Evolutionary conservation across 2,888 invertebrate species (phyloP).

Genomic region (Drosophila flavopinicola): DNA sequence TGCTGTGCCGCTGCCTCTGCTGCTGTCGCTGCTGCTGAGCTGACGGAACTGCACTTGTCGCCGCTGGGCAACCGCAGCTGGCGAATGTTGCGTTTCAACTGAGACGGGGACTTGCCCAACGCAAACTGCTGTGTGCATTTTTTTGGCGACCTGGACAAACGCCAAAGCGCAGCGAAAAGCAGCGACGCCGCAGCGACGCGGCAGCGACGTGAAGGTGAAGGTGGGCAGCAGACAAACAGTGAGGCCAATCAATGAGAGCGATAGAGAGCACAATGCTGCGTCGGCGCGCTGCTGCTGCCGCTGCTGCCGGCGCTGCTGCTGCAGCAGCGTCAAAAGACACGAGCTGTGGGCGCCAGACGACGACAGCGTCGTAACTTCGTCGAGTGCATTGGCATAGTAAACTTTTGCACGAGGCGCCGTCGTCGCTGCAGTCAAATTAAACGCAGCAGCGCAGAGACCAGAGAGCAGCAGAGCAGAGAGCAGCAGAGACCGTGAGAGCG

Average conservation of each 20-base stretch:
- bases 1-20: conserved; percentile 21
- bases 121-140: conserved; percentile 80
- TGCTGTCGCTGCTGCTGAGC: conserved; percentile 9
- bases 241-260: conserved; percentile 57
- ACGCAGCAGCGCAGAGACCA: conserved; percentile 17
- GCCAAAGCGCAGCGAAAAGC: conserved; percentile 31
- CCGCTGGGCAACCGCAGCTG: conserved; percentile 81
- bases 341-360: conserved; percentile 60
- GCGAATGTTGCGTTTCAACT: conserved; percentile 84
- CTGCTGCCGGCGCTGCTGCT: conserved; percentile 23
- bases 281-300: conserved; percentile 56
- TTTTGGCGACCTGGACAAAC: conserved; percentile 40
- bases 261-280: conserved; percentile 47
- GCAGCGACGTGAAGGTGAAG: conserved; percentile 61
- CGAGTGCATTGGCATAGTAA: conserved; percentile 82
- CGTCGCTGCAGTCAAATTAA: conserved; percentile 46
- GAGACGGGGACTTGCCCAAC: conserved; percentile 83
- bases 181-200: conserved; percentile 30
- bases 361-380: conserved; percentile 42
- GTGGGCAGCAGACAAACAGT: conserved; percentile 41
- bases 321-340: conserved; percentile 21
- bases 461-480: background rate
- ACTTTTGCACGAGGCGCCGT: conserved; percentile 74
- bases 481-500: conserved; percentile 31
- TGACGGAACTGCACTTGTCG: conserved; percentile 47